A percentile compares a stretch with the other conserved stretches of the same genome.
These are phyloP conservation scores for Troides oblongomaculatus DNA, from an alignment of 2,888 invertebrate species.

Conservation along the genomic window DNA sequence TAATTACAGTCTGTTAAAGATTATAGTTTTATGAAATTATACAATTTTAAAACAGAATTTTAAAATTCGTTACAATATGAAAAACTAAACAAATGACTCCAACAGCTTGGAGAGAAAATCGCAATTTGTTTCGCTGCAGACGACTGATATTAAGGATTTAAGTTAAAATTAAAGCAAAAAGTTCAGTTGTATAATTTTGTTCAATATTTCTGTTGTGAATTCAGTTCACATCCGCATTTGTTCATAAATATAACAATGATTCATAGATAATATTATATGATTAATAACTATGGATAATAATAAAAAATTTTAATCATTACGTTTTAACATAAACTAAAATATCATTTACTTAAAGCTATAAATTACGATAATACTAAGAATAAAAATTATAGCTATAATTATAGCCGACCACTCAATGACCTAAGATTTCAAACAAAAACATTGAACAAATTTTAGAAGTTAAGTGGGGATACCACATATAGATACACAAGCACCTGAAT, in stretches of 20 bases:
- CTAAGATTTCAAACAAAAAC: no score
- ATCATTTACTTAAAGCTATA: no score
- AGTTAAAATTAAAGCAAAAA: constrained; percentile 25
- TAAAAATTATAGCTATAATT: no score
- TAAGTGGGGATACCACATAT: no score
- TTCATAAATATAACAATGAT: no score
- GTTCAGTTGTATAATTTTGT: constrained; percentile 19
- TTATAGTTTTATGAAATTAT: background rate
- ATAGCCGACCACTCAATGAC: no score
- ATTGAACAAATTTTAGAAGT: no score
- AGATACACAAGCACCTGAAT: no score
- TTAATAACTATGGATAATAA: background rate
- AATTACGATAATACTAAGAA: no score
- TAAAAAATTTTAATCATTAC: no score
- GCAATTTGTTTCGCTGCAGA: constrained; percentile 28
- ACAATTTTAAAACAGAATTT: no score
- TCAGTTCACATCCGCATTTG: background rate
- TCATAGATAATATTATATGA: background rate
- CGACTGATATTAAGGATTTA: constrained; percentile 29
- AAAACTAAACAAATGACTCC: constrained; percentile 26
- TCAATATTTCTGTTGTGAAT: background rate
- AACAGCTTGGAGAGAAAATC: constrained; percentile 28
- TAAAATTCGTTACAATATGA: constrained; percentile 7
- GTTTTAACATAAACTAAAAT: no score
- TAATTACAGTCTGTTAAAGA: background rate